These are phyloP conservation scores for Tolmerus cingulatus DNA, from an alignment of 2,888 invertebrate genomes.

Conservation along the genomic window DNA sequence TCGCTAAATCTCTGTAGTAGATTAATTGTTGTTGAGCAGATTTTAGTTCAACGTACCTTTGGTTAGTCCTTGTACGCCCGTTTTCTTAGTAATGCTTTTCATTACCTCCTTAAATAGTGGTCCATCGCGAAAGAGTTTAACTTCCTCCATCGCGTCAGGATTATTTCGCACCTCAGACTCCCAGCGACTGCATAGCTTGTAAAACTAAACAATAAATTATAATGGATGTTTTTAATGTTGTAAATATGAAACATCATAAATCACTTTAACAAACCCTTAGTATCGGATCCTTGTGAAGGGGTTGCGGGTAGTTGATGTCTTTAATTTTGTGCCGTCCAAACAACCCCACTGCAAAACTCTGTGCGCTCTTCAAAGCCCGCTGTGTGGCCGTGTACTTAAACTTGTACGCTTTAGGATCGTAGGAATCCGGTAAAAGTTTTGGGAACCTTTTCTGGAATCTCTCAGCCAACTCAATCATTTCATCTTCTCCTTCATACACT, in stretches of 20 bases:
- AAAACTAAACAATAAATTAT: slow-evolving; percentile 69
- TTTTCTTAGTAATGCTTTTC: slow-evolving; percentile 66
- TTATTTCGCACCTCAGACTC: slow-evolving; percentile 74
- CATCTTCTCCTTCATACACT: slow-evolving; percentile 78
- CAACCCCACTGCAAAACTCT: slow-evolving; percentile 76
- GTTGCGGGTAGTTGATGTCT: slow-evolving; percentile 71
- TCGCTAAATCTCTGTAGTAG: no score
- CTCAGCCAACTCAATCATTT: slow-evolving; percentile 76
- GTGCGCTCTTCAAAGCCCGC: slow-evolving; percentile 78
- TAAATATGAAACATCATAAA: not conserved
- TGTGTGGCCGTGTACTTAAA: slow-evolving; percentile 81
- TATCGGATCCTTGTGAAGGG: slow-evolving; percentile 71
- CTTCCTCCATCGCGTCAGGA: slow-evolving; percentile 69
- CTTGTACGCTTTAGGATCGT: slow-evolving; percentile 66
- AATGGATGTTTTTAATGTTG: slow-evolving; percentile 49
- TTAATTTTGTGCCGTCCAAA: slow-evolving; percentile 73
- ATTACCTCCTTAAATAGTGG: slow-evolving; percentile 66
- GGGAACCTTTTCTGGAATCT: slow-evolving; percentile 79
- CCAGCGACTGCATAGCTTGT: slow-evolving; percentile 79
- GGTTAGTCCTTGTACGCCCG: slow-evolving; percentile 69
- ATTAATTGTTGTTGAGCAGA: no score
- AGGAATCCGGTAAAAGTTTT: slow-evolving; percentile 68
- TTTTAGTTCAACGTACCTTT: slow-evolving; percentile 49
- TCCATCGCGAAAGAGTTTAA: slow-evolving; percentile 66
- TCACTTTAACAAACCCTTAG: slow-evolving; percentile 67